Conservation (phyloP, 1,140 invertebrate species). For the Tetranychus urticae region DNA sequence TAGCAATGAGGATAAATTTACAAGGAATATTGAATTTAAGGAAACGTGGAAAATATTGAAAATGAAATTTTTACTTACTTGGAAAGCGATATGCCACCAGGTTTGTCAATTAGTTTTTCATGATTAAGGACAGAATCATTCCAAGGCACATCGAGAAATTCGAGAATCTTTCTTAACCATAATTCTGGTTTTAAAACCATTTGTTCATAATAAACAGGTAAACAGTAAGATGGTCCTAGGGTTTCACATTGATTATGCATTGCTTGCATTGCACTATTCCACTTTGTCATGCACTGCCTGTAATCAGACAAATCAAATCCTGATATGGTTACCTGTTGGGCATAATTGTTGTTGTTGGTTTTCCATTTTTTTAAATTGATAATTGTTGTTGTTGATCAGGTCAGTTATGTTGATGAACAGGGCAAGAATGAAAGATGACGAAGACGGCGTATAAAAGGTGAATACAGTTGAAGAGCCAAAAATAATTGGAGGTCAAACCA, state of each 20-base stretch:
- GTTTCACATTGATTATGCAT: conserved; percentile 85
- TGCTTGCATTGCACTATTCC: conserved; percentile 77
- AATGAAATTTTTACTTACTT: conserved; percentile 38
- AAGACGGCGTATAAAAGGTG: not conserved
- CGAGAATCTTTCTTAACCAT: conserved; percentile 68
- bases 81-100: conserved; percentile 53
- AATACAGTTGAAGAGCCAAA: no score
- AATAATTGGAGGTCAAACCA: no score
- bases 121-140: conserved; percentile 87
- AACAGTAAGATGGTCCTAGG: conserved; percentile 48
- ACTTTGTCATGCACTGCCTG: conserved; percentile 75
- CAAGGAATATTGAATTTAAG: not conserved
- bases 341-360: no score
- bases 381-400: no score
- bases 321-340: conserved; percentile 65
- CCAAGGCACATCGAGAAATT: conserved; percentile 82
- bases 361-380: no score
- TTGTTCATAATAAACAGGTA: conserved; percentile 87
- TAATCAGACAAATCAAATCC: conserved; percentile 86
- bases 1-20: no score
- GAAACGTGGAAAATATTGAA: not conserved
- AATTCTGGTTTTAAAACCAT: conserved; percentile 72
- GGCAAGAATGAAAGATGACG: no score
- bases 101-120: conserved; percentile 86
- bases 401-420: no score